Conservation (phyloP, 1,140 invertebrate species). For the Lerema accius region DNA sequence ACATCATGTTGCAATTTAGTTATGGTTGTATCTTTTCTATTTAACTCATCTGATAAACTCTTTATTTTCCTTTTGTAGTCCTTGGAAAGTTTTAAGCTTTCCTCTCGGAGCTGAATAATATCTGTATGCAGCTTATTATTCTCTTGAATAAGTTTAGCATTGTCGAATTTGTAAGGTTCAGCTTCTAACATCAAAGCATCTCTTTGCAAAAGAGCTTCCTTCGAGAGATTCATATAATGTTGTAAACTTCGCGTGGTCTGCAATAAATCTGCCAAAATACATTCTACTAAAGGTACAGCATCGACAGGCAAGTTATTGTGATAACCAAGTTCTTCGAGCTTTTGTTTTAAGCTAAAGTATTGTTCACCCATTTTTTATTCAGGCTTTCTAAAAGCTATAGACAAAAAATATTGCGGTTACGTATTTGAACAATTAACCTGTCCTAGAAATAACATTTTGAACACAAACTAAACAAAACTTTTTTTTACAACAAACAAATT, state of each 20-base stretch:
- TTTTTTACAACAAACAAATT: no score
- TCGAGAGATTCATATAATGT: slow-evolving; percentile 89
- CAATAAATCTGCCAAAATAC: slow-evolving; percentile 88
- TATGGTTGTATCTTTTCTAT: slow-evolving; percentile 65
- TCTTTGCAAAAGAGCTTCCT: slow-evolving; percentile 85
- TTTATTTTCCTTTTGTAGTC: slow-evolving; percentile 69
- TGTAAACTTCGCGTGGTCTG: slow-evolving; percentile 91
- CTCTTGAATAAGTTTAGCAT: slow-evolving; percentile 87
- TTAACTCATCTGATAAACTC: slow-evolving; percentile 64
- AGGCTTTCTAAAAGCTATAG: no score
- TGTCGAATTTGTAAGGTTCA: slow-evolving; percentile 89
- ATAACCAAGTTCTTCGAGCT: slow-evolving; percentile 86
- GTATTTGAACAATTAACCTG: no score
- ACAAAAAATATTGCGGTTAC: no score
- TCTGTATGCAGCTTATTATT: slow-evolving; percentile 88
- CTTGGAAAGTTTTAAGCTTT: slow-evolving; percentile 59
- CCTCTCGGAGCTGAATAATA: slow-evolving; percentile 86
- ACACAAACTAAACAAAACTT: no score
- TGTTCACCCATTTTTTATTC: slow-evolving; percentile 57
- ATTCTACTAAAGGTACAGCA: slow-evolving; percentile 89
- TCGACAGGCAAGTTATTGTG: slow-evolving; percentile 88
- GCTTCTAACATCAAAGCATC: slow-evolving; percentile 83
- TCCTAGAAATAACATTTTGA: no score
- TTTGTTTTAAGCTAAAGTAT: slow-evolving; percentile 68
- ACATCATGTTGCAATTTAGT: slow-evolving; percentile 72